Evolutionary conservation across 2,888 invertebrate genomes (phyloP), one percentile per base, ranked within the genome.

Genomic region (Plutella xylostella): DNA sequence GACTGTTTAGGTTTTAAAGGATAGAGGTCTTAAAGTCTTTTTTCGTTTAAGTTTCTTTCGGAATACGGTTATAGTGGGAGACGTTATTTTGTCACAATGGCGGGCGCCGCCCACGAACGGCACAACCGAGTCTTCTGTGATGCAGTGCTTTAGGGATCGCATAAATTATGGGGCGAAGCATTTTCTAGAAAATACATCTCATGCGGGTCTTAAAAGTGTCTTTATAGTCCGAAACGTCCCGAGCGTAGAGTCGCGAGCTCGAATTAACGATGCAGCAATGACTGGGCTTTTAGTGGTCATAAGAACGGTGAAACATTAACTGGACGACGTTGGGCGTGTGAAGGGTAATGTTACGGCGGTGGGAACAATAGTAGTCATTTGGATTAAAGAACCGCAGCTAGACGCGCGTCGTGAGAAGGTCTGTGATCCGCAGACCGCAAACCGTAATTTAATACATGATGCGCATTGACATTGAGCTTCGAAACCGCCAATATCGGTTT

Each of bases 31-130:
- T 78, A 80, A 63, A 63, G 72, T 56, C 54, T 58, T 55, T 64
- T 72, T 72, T 72, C 51, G 65, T 55, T 49, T 57, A 60, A 55
- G 40, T 47, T 45, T 45, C 33, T 48, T 53, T 54, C 54, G 56
- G 60, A 63, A 65, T 69, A 69, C 69, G 68, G 68, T 73, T 75
- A 72, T 68, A 72, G 72, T 73, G 67, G 71, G 71, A 74, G 77
- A 77, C 76, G 73, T 78, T 78, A 82, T 83, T 82, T 80, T 79
- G 80, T 83, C 77, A 83, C 83, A 83, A 82, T 82, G 73, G 78
- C 72, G 67, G 73, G 73, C 68, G 65, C 76, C 82, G 72, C 83
- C 80, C 79, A 83, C 71, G 58, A 62, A 67, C 66, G 68, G 68
- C 72, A 69, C 67, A 67, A 68, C 69, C 65, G 63, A 71, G 68